A percentile compares a stretch with the other conserved stretches of the same genome.
Conservation (phyloP, 2,888 invertebrate genomes). For the Sylvicola fuscatus region DNA sequence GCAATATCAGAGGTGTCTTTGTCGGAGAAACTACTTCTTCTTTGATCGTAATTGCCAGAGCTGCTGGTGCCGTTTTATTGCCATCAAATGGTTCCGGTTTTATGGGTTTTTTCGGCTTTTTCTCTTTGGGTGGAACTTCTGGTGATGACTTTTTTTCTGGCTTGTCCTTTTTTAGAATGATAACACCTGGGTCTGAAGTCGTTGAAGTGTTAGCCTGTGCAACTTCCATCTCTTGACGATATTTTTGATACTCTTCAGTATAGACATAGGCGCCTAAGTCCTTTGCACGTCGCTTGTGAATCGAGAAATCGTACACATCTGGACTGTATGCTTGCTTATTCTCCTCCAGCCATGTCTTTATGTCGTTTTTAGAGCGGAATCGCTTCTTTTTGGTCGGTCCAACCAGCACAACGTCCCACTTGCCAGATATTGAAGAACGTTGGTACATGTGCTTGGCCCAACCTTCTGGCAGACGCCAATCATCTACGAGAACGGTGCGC, state of each 20-base stretch:
- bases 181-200: too few relatives aligned
- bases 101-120: too few relatives aligned
- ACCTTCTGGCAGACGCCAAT: constrained; percentile 48
- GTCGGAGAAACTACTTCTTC: too few relatives aligned
- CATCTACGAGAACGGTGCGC: constrained; percentile 40
- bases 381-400: constrained; percentile 39
- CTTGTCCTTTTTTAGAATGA: not conserved
- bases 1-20: too few relatives aligned
- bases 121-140: not conserved
- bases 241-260: constrained; percentile 20
- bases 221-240: not conserved
- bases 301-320: constrained; percentile 36
- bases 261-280: constrained; percentile 24
- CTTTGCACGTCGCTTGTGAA: constrained; percentile 29
- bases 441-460: constrained; percentile 66
- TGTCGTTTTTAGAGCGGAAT: constrained; percentile 35
- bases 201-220: not conserved
- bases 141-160: not conserved
- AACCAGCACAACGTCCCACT: constrained; percentile 62
- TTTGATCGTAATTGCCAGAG: not conserved
- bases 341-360: constrained; percentile 26
- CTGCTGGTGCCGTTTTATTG: not conserved
- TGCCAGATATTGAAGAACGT: constrained; percentile 45
- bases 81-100: too few relatives aligned
- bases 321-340: constrained; percentile 27